A percentile compares a stretch with the other conserved stretches of the same genome.
phyloP scores from a whole-genome alignment of 2,888 invertebrate genomes.

The Philhelius pedissequus region DNA sequence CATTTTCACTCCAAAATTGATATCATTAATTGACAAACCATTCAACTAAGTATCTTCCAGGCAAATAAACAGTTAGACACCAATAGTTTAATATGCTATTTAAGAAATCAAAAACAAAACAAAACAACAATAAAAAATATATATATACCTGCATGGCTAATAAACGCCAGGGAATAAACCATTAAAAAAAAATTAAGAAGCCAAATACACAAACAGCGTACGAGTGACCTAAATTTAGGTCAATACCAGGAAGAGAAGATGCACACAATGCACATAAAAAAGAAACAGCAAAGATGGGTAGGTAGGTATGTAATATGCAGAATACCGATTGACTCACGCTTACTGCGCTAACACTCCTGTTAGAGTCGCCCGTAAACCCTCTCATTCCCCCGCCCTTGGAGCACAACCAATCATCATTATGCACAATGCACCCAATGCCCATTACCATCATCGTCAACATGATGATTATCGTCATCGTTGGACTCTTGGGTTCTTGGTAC shows the following conservation, averaged over 20 bases:
- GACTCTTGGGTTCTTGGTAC: slow-evolving; percentile 64
- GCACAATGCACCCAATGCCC: slow-evolving; percentile 42
- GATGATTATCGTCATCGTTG: slow-evolving; percentile 40
- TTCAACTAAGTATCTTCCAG: too few species aligned
- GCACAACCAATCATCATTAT: neutral
- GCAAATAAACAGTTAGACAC: neutral
- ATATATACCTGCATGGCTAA: too few species aligned
- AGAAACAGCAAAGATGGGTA: neutral
- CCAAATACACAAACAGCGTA: slow-evolving; percentile 44
- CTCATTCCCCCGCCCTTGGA: neutral
- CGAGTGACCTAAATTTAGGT: slow-evolving; percentile 76
- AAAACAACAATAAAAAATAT: neutral
- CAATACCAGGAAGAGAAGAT: slow-evolving; percentile 73
- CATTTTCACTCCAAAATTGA: neutral
- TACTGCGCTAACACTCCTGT: slow-evolving; percentile 36
- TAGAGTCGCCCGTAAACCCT: slow-evolving; percentile 14
- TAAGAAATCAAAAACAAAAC: neutral
- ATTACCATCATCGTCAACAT: slow-evolving; percentile 51
- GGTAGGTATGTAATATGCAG: slow-evolving; percentile 10
- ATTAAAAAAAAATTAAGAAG: too few species aligned
- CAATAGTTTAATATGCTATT: neutral
- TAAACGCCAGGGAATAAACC: slow-evolving; percentile 39
- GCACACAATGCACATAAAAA: slow-evolving; percentile 14
- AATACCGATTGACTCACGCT: slow-evolving; percentile 48
- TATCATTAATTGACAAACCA: neutral